A percentile compares a stretch with the other conserved stretches of the same genome.
These are phyloP conservation scores for Enteromius fasciolatus DNA, from an alignment of 2,797 vertebrate species.

Conservation along the genomic window DNA sequence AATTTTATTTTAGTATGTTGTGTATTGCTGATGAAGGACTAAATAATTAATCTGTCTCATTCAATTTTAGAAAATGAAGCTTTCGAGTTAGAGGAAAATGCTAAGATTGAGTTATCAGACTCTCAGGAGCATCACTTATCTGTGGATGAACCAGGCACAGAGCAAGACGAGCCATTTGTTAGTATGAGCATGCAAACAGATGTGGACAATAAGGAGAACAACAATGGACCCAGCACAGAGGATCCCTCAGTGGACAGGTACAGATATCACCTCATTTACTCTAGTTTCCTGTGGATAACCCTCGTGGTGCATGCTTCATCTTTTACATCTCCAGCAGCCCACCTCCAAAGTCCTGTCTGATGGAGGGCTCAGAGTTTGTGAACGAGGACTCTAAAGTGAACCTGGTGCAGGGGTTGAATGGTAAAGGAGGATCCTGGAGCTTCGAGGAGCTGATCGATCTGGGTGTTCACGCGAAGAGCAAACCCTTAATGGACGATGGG, in stretches of 20 bases:
- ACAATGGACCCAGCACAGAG: constrained; percentile 68
- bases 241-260: constrained; percentile 79
- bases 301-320: neutral
- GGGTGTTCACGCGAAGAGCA: constrained; percentile 77
- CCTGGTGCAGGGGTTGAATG: constrained; percentile 75
- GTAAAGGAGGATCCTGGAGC: constrained; percentile 82
- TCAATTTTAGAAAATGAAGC: constrained; percentile 26
- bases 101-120: constrained; percentile 34
- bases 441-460: constrained; percentile 84
- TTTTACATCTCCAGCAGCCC: constrained; percentile 74
- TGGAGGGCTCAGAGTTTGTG: constrained; percentile 72
- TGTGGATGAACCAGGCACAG: constrained; percentile 51
- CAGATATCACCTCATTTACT: constrained; percentile 28
- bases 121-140: constrained; percentile 54
- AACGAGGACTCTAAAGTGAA: constrained; percentile 75
- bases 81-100: constrained; percentile 47
- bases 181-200: constrained; percentile 74
- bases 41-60: neutral
- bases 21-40: neutral
- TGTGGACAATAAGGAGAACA: constrained; percentile 74
- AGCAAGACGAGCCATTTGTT: constrained; percentile 61
- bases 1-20: neutral
- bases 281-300: neutral
- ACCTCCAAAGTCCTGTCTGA: constrained; percentile 69
- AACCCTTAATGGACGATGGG: constrained; percentile 73